Percentiles rank a stretch among this genome's conserved stretches.
Conservation (phyloP, 2,113 vertebrate genomes). For the Lycaon pictus region DNA sequence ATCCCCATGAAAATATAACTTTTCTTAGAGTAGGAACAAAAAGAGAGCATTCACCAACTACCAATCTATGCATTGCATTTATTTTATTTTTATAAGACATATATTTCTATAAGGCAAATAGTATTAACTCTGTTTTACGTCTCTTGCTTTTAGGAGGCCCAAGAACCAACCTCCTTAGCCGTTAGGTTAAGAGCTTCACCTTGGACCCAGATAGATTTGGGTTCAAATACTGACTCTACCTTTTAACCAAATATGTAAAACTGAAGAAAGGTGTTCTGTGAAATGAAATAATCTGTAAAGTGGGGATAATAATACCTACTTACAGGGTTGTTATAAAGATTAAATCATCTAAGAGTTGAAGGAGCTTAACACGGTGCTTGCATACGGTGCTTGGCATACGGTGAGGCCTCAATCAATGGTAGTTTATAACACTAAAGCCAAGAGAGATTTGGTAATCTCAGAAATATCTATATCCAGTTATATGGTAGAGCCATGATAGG, state of each 20-base stretch:
- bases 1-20: neutral
- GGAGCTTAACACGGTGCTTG: neutral
- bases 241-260: neutral
- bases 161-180: neutral
- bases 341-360: constrained; percentile 16
- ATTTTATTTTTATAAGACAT: neutral
- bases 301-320: neutral
- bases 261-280: neutral
- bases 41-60: neutral
- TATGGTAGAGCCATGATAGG: neutral
- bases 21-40: neutral
- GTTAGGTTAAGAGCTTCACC: neutral
- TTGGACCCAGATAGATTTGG: neutral
- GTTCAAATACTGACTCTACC: neutral
- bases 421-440: neutral
- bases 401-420: neutral
- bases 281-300: neutral
- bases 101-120: neutral
- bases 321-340: neutral
- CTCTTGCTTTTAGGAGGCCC: neutral
- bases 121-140: neutral
- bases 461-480: neutral
- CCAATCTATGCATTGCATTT: neutral
- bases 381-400: neutral
- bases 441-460: neutral